Percentiles rank a stretch among this genome's conserved stretches.
These are phyloP conservation scores for Pammene fasciana DNA, from an alignment of 2,888 invertebrate genomes.

Conservation along the genomic window DNA sequence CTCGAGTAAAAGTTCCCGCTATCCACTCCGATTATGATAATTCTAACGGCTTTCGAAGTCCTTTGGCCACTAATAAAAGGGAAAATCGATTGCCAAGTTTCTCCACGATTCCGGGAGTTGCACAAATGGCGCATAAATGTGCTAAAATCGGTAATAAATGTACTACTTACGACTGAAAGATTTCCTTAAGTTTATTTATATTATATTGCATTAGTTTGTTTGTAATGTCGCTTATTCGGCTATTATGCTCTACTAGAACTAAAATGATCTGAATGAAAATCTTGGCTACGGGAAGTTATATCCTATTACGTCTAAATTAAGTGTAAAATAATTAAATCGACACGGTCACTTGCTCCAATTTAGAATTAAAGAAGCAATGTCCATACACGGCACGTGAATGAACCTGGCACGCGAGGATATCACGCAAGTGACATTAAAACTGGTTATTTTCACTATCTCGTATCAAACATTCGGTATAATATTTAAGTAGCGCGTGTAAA, in stretches of 20 bases:
- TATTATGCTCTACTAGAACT: neutral
- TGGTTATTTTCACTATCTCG: conserved; percentile 1
- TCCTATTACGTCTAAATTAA: neutral
- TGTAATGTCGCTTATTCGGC: conserved; percentile 12
- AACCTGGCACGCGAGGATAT: conserved; percentile 31
- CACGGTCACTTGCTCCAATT: neutral
- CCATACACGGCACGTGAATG: conserved; percentile 32
- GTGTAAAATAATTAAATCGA: conserved; percentile 4
- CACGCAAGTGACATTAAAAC: conserved; percentile 36
- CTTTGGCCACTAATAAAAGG: conserved; percentile 38
- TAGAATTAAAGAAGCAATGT: conserved; percentile 1
- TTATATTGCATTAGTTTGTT: conserved; percentile 14
- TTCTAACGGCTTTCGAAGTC: conserved; percentile 36
- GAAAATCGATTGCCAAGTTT: conserved; percentile 32
- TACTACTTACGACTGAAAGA: conserved; percentile 1
- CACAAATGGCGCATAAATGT: conserved; percentile 27
- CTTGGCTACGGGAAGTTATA: neutral
- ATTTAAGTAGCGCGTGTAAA: neutral
- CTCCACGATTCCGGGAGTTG: conserved; percentile 23
- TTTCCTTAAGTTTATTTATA: neutral
- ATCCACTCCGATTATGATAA: conserved; percentile 39
- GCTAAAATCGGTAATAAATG: conserved; percentile 13
- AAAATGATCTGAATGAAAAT: neutral
- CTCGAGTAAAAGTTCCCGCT: conserved; percentile 37
- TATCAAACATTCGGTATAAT: neutral